Base-by-base conservation (phyloP, 2,888 invertebrate species). In the Campoplex capitator region DNA sequence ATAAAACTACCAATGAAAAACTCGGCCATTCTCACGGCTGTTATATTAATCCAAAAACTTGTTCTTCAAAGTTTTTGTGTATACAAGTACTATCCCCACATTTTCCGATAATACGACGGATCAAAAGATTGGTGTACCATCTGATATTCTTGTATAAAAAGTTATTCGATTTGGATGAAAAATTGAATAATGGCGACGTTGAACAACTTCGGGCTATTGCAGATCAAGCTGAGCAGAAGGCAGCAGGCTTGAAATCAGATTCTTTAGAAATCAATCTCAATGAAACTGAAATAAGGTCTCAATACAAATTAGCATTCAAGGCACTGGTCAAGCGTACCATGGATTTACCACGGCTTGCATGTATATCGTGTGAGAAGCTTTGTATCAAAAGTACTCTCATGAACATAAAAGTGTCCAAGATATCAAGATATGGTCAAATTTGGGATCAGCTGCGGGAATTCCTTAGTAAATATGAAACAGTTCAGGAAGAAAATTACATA, bases 361-460 rank as follows among this genome's bases (percentile, higher is more conserved):
- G 89, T 74, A 77, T 88, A 48, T 88, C 88, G 54, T 90, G 90
- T 81, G 85, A 90, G 79, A 89, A 88, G 67, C 83, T 91, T 8
- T 85, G 87, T 77, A 88, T 51, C 75, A 56, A 54, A 62, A 85
- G 84, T 86, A 80, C 89, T 42, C 42, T 89, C 54, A 32, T 51
- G 18, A 18, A 18, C 32, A 67, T 86, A 2, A 32, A n/a, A 7
- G 28, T 58, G 32, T 45, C n/a, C n/a, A 48, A 70, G 48, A 58
- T 62, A 32, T 75, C 48, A 6, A 58, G 32, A 48, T 70, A 68
- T 48, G 76, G 56, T 28, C 67, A 45, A 73, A 32, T 62, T 54
- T 89, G 88, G 88, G 73, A 68, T 38, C 75, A 87, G 23, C 84
- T 90, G 32, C 73, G 73, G 38, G 32, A 78, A 9, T 74, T 56